Percentiles rank a stretch among this genome's conserved stretches.
These are phyloP conservation scores for Brachionus plicatilis DNA, from an alignment of 1,140 invertebrate genomes.

Conservation along the genomic window DNA sequence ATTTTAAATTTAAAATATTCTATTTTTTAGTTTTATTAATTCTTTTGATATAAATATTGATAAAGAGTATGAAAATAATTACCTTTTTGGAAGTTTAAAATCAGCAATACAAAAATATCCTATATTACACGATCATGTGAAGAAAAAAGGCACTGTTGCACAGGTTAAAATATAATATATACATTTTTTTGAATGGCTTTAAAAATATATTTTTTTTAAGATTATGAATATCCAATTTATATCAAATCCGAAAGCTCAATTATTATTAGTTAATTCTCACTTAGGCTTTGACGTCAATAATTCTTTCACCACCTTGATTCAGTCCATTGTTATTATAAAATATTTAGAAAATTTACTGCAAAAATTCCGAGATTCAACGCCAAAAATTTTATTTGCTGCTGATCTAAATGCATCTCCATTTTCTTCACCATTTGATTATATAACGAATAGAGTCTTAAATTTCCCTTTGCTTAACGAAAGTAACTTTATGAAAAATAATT, in stretches of 20 bases:
- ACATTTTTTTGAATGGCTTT: neutral
- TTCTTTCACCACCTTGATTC: neutral
- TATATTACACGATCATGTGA: neutral
- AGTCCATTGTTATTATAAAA: neutral
- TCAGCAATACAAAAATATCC: neutral
- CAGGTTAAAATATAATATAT: neutral
- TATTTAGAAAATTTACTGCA: neutral
- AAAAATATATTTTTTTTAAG: neutral
- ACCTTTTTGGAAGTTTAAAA: neutral
- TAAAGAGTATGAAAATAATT: neutral
- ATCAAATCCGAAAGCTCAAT: neutral
- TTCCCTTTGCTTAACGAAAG: neutral
- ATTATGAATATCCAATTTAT: neutral
- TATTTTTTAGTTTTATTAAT: neutral
- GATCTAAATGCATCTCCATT: conserved; percentile 18
- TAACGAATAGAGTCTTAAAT: neutral
- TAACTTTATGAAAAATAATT: neutral
- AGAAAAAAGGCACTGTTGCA: neutral
- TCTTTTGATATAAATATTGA: neutral
- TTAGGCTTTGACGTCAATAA: neutral
- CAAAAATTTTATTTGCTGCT: neutral
- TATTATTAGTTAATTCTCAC: conserved; percentile 5
- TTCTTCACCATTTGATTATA: neutral
- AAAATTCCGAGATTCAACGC: neutral
- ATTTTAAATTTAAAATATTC: no score